Evolutionary conservation across 23 tunicate species (phyloP), one percentile per base, ranked within the genome.

Genomic region (Styela plicata): DNA sequence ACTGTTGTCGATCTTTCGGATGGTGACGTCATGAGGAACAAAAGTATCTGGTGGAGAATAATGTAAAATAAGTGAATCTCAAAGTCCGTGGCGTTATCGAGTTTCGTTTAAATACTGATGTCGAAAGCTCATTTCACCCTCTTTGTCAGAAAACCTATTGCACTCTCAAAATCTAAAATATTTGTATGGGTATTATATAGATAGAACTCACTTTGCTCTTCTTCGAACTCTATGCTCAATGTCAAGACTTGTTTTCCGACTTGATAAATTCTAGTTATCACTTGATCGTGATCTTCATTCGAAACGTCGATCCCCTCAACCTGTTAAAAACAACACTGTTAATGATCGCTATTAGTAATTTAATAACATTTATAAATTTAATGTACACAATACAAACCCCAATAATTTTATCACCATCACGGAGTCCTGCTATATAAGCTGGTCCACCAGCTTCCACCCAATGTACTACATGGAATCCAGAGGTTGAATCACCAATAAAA

Each of bases 391-490:
- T 20, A 71, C 91, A 79, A 62, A 96, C 94, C 32, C 33, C 67
- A 24, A 96, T 73, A 25, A 96, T 87, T 79, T 75, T 73, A 69
- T 96, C 99, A 5, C 99, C 99, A 70, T 96, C 97, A 30, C 97
- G 73, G 1, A 96, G 35, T 2, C 99, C 99, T 22, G 85, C 97
- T 1, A 78, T 78, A 64, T 87, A 85, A 64, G 99, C 99, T 0
- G 88, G 86, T 18, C 99, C 94, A 17, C 97, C 99, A 65, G 84
- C 82, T 21, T 79, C 88, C 25, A 96, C 99, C 99, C 99, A 96
- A 44, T 96, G 99, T 22, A 96, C 89, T 29, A 91, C 89, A 84
- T 96, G 99, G 28, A 84, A 90, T 5, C 82, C 83, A 33, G 25
- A 27, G 21, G 64, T 34, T 30, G 44, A 33, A 29, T 75, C 82